A percentile compares a stretch with the other conserved stretches of the same genome.
phyloP scores from a whole-genome alignment of 2,797 vertebrate genomes.

The Channallabes apus region DNA sequence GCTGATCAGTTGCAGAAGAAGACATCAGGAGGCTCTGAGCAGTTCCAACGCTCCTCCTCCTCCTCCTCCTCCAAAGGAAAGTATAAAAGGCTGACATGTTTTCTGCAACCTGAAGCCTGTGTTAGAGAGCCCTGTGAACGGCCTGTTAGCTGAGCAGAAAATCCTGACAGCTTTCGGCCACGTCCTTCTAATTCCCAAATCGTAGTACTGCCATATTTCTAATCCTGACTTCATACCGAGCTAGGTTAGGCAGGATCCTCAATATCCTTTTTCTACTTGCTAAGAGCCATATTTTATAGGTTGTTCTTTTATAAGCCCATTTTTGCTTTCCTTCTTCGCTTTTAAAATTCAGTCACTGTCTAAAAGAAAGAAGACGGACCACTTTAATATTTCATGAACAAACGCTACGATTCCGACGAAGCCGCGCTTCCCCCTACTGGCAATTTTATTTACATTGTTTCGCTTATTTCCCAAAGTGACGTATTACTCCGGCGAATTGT shows the following conservation, averaged over 20 bases:
- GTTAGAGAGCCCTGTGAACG: conserved; percentile 37
- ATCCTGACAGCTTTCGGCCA: conserved; percentile 47
- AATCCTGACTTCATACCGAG: conserved; percentile 61
- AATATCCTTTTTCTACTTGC: conserved; percentile 75
- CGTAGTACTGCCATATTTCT: conserved; percentile 73
- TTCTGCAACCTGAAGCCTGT: conserved; percentile 28
- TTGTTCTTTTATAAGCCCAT: conserved; percentile 73
- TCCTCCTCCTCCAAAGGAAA: background rate
- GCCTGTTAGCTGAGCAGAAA: conserved; percentile 36
- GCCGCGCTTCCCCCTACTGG: conserved; percentile 65
- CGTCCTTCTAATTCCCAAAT: conserved; percentile 60
- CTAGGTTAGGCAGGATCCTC: conserved; percentile 64
- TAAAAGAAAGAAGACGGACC: conserved; percentile 63
- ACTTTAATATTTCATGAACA: conserved; percentile 74
- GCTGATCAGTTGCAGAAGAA: conserved; percentile 1
- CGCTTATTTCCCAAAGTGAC: conserved; percentile 64
- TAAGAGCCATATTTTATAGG: conserved; percentile 83
- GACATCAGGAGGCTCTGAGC: background rate
- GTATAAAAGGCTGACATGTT: background rate
- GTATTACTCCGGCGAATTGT: conserved; percentile 69
- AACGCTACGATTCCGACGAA: conserved; percentile 61
- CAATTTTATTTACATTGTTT: conserved; percentile 59
- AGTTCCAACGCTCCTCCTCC: background rate
- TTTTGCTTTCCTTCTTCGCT: conserved; percentile 50
- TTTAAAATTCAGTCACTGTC: conserved; percentile 73